Base-by-base conservation (phyloP, 2,113 vertebrate genomes). In the Strix uralensis region DNA sequence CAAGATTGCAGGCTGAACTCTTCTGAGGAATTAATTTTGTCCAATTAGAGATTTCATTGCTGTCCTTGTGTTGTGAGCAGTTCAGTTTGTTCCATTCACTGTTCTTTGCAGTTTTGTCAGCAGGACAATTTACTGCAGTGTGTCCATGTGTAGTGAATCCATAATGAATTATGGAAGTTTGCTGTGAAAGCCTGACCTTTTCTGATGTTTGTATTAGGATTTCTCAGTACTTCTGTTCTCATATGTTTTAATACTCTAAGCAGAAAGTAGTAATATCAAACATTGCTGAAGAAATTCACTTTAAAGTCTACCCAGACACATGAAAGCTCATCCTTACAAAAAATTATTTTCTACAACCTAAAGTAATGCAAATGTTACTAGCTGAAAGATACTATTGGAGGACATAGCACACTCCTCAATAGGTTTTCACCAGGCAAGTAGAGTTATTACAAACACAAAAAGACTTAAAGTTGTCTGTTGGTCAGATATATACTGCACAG, bases 151-250 rank as follows among this genome's bases (percentile, higher is more conserved):
- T 75, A 88, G 83, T 80, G 94, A 97, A 88, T 97, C 80, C 84
- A n/a, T 86, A 92, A 94, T 88, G 95, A 97, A 95, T 97, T 93
- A 95, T 51, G 81, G 95, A 97, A 96, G 91, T 94, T 71, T 94
- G 34, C 67, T 82, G 67, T 90, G 88, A 81, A 95, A 95, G 61
- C 84, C 79, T 92, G 92, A 96, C 79, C 92, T 92, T 97, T 98
- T 96, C 70, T 4, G 4, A 26, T 79, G 61, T 75, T 71, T 78
- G 49, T 80, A 81, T 52, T 21, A 10, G 74, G 47, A 75, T 95
- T 92, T 82, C 67, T 42, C 75, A 88, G 27, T 55, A 27, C 15
- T 15, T 94, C 75, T 84, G 25, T 83, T 83, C 38, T 90, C 0
- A 0, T 42, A 23, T 0, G 0, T 84, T 78, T 51, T 57, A 87